Evolutionary conservation across 2,797 vertebrate species (phyloP), one percentile per base, ranked within the genome.

Genomic region (Denticeps clupeoides): DNA sequence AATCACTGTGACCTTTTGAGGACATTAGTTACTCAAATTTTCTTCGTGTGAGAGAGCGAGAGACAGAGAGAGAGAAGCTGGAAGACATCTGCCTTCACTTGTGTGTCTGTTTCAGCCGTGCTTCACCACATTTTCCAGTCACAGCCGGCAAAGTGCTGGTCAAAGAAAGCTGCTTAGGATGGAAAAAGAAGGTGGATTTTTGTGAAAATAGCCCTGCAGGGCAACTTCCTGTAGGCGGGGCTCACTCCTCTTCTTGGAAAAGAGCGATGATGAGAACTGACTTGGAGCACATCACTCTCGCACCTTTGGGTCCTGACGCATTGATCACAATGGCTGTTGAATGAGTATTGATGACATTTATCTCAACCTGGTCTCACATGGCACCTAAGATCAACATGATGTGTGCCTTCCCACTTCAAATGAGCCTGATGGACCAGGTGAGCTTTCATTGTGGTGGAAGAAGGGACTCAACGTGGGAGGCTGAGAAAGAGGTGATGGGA

Each of bases 291-390:
- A 27, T 57, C 50, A 51, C 41, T 13, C 16, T 31, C 18, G 53
- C 24, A 24, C 44, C 26, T 29, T 45, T 15, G n/a, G 41, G 28
- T 53, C 45, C 45, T 59, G 44, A 48, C 42, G 33, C 53, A 62
- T 59, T 42, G 50, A 65, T 59, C 55, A 51, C 11, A 3, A 45
- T 25, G 42, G 19, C 28, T 48, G 35, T 41, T 7, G 33, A 62
- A 33, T 29, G 45, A 45, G 50, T 54, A 54, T 51, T 55, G 23
- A 56, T 51, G 51, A n/a, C 32, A 48, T 57, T 56, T 57, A 43
- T 65, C 62, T 54, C 54, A 51, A 47, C 31, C 32, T 37, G 37
- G 53, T 42, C 40, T 21, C 51, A 40, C 51, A 55, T 37, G 28
- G 62, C 60, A 48, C 40, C 24, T 35, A 37, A 52, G 45, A 58